phyloP scores from a whole-genome alignment of 2,113 vertebrate species.

The Pao palembangensis region DNA sequence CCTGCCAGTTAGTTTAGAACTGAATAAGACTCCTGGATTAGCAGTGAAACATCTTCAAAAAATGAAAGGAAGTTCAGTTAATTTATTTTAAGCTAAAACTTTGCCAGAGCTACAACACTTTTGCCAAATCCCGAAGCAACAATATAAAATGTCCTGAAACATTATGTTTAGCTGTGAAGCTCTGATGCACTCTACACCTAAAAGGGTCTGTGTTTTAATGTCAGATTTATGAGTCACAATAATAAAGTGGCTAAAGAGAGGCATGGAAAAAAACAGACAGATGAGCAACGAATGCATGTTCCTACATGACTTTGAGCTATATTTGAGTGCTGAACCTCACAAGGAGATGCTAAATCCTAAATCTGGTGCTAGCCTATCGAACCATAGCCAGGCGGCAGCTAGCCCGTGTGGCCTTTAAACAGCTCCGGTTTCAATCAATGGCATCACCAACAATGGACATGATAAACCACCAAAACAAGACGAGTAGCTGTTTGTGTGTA shows the following conservation, averaged over 20 bases:
- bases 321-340: conserved; percentile 48
- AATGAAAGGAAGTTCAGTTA: no score
- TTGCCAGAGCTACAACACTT: no score
- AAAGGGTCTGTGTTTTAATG: background rate
- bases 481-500: conserved; percentile 50
- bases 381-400: conserved; percentile 50
- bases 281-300: conserved; percentile 15
- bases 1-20: no score
- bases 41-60: no score
- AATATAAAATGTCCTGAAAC: no score
- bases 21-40: no score
- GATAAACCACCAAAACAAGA: conserved; percentile 62
- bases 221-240: conserved; percentile 32
- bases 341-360: conserved; percentile 72
- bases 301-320: conserved; percentile 5
- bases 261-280: conserved; percentile 6
- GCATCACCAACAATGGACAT: conserved; percentile 53
- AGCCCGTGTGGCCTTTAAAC: conserved; percentile 61
- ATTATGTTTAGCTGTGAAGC: no score
- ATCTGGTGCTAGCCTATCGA: conserved; percentile 63
- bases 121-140: no score
- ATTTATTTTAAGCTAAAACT: no score
- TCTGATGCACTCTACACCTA: no score
- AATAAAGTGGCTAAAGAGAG: conserved; percentile 34
- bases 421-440: conserved; percentile 68